Percentiles rank a stretch among this genome's conserved stretches.
Evolutionary conservation across 2,113 vertebrate species (phyloP).

Genomic region (Crotalus tigris): DNA sequence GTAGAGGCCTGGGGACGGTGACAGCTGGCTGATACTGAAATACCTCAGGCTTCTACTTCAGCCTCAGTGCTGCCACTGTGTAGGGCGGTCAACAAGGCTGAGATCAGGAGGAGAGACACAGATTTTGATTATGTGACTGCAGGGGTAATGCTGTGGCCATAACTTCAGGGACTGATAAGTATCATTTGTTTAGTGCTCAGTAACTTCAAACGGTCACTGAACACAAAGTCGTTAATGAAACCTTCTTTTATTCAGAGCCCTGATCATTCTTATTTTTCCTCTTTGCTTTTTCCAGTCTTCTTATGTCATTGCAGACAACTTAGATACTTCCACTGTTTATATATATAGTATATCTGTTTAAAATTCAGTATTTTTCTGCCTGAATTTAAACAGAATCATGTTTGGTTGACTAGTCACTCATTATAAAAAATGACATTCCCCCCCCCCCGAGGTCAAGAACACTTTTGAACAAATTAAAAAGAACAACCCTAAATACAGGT

Average conservation of each 20-base stretch:
- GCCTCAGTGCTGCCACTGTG: not conserved
- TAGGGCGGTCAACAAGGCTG: not conserved
- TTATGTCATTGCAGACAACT: not conserved
- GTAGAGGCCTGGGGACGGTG: not conserved
- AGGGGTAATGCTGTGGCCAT: not conserved
- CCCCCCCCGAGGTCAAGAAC: not conserved
- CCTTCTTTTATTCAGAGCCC: not conserved
- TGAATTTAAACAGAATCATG: not conserved
- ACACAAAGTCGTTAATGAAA: not conserved
- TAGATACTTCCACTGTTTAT: not conserved
- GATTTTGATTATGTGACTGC: not conserved
- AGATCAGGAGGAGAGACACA: not conserved
- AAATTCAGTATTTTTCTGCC: not conserved
- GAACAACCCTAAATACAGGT: not conserved
- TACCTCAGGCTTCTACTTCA: not conserved
- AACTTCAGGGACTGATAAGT: not conserved
- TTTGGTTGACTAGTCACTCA: not conserved
- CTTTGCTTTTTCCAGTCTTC: not conserved
- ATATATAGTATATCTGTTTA: not conserved
- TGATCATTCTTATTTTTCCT: not conserved
- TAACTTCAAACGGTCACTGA: not conserved
- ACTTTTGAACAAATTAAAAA: not conserved
- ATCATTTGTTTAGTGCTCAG: not conserved
- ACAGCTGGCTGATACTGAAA: not conserved
- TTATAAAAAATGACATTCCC: not conserved